A percentile compares a stretch with the other conserved stretches of the same genome.
phyloP scores from a whole-genome alignment of 2,113 vertebrate species.

The Pica pica region DNA sequence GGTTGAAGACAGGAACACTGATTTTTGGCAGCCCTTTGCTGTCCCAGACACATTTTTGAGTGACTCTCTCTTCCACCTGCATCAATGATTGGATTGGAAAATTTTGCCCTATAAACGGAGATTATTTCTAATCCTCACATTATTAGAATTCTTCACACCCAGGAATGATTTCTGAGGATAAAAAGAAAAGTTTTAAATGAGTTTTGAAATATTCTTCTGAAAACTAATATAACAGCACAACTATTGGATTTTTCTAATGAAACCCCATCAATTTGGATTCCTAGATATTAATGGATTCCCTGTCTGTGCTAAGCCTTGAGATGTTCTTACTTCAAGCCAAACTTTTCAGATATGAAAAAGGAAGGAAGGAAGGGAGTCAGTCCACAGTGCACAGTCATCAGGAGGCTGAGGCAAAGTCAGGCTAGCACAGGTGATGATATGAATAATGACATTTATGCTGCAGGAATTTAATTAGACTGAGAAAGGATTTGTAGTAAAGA shows the following conservation, averaged over 20 bases:
- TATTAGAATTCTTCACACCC: background rate
- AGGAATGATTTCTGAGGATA: background rate
- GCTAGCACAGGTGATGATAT: conserved; percentile 36
- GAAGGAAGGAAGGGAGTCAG: background rate
- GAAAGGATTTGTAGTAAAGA: conserved; percentile 43
- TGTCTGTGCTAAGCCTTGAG: background rate
- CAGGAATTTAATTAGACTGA: conserved; percentile 57
- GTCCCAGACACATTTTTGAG: background rate
- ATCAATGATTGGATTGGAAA: background rate
- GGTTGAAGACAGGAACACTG: background rate
- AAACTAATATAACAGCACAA: background rate
- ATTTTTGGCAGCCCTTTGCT: background rate
- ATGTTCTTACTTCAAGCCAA: background rate
- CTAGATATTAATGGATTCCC: background rate
- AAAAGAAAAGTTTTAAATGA: background rate
- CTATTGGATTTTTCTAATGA: background rate
- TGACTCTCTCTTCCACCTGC: background rate
- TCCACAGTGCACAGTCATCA: background rate
- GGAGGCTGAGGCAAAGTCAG: background rate
- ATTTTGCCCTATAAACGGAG: background rate
- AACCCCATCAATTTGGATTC: background rate
- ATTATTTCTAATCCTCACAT: background rate
- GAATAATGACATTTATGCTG: conserved; percentile 49
- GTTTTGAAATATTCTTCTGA: background rate
- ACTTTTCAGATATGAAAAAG: background rate